phyloP scores from a whole-genome alignment of 1,140 invertebrate genomes.

The Cyclina sinensis region DNA sequence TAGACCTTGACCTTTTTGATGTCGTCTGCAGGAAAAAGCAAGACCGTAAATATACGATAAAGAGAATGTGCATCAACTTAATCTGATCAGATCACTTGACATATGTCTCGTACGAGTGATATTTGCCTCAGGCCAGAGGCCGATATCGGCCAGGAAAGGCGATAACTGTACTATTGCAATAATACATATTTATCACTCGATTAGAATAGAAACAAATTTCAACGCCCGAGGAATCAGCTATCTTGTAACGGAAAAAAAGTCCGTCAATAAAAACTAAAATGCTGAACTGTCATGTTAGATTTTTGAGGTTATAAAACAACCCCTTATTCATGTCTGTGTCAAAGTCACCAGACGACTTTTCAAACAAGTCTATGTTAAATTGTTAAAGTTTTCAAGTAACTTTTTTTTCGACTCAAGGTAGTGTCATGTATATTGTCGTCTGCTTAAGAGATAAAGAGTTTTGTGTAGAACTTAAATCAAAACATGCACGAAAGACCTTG shows the following conservation, averaged over 20 bases:
- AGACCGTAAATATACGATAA: background rate
- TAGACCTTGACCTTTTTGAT: background rate
- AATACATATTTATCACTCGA: constrained; percentile 36
- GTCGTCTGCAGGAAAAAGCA: background rate
- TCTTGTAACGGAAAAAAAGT: background rate
- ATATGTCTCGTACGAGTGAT: constrained; percentile 44
- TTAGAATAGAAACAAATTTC: constrained; percentile 12
- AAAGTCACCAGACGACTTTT: no score
- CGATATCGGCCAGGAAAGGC: constrained; percentile 4
- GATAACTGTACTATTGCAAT: constrained; percentile 38
- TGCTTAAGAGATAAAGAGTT: no score
- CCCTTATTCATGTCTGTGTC: no score
- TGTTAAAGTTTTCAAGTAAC: no score
- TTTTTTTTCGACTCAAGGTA: no score
- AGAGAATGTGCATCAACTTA: background rate
- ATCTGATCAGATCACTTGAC: constrained; percentile 21
- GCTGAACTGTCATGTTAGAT: no score
- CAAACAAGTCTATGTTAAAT: no score
- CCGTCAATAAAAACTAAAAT: no score
- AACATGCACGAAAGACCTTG: no score
- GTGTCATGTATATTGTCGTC: no score
- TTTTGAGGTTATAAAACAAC: no score
- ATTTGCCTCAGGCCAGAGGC: background rate
- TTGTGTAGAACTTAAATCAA: no score
- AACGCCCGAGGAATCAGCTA: background rate